phyloP scores from a whole-genome alignment of 2,888 invertebrate species.

The Megastigmus dorsalis region DNA sequence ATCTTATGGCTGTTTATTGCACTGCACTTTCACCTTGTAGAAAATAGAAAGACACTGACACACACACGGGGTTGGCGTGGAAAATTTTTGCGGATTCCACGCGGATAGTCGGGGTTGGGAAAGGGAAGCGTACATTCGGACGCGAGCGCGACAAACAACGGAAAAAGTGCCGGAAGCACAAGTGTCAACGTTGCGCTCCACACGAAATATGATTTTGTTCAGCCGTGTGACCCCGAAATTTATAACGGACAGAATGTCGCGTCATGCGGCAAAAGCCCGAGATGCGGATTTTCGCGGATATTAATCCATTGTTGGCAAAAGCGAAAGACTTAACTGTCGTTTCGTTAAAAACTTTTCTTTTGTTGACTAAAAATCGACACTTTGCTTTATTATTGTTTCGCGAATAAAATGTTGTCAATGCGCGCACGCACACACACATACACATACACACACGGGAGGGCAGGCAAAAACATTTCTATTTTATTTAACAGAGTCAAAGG shows the following conservation, averaged over 20 bases:
- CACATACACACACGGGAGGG: no score
- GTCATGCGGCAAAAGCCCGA: constrained; percentile 15
- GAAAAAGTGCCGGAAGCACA: constrained; percentile 61
- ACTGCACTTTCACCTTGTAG: constrained; percentile 6
- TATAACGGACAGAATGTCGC: constrained; percentile 21
- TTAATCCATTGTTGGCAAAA: constrained; percentile 28
- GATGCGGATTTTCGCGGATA: constrained; percentile 28
- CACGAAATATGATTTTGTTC: constrained; percentile 63
- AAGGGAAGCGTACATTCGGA: no score
- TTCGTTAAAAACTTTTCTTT: no score
- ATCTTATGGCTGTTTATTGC: constrained; percentile 24
- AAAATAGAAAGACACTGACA: not conserved
- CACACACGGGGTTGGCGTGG: not conserved
- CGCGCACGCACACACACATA: no score
- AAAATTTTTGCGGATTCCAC: no score
- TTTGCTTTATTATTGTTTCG: no score
- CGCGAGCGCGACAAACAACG: constrained; percentile 44
- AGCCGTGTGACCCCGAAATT: constrained; percentile 55
- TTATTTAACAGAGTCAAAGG: no score
- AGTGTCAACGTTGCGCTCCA: constrained; percentile 58
- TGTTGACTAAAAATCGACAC: no score
- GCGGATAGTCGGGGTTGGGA: not conserved
- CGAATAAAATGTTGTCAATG: no score
- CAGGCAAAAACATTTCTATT: no score
- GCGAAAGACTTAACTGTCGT: not conserved